Percentiles rank a stretch among this genome's conserved stretches.
These are phyloP conservation scores for Aeoliscus strigatus DNA, from an alignment of 2,797 vertebrate species.

Conservation along the genomic window DNA sequence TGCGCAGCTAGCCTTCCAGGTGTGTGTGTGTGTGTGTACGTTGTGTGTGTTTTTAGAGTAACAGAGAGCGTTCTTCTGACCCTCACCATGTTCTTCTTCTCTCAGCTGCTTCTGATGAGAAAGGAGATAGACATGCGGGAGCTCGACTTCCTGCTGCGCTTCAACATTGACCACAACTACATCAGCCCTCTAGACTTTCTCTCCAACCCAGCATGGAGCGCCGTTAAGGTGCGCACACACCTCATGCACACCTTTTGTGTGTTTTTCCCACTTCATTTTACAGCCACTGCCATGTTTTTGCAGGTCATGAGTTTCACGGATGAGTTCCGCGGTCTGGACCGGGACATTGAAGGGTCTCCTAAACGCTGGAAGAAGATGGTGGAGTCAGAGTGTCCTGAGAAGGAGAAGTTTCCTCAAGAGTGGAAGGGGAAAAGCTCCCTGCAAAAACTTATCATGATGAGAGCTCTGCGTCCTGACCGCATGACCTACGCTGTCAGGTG, in stretches of 20 bases:
- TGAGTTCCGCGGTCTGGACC: constrained; percentile 71
- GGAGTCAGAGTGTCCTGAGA: constrained; percentile 76
- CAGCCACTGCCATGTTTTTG: not conserved
- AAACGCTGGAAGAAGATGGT: constrained; percentile 76
- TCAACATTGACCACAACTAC: constrained; percentile 77
- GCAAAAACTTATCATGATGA: constrained; percentile 78
- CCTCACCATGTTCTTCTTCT: constrained; percentile 17
- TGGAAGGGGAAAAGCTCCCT: constrained; percentile 76
- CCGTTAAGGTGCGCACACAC: constrained; percentile 68
- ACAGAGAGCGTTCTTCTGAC: constrained; percentile 2
- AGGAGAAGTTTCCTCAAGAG: constrained; percentile 77
- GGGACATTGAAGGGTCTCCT: constrained; percentile 76
- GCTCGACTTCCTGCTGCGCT: constrained; percentile 80
- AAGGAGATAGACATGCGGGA: constrained; percentile 75
- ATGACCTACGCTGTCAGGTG: constrained; percentile 80
- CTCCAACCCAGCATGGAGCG: constrained; percentile 73
- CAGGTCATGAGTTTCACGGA: constrained; percentile 77
- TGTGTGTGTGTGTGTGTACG: constrained; percentile 31
- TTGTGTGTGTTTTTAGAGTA: constrained; percentile 8
- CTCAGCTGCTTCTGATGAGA: constrained; percentile 73
- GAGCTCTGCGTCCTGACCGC: constrained; percentile 71
- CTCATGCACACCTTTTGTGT: not conserved
- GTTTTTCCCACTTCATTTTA: not conserved
- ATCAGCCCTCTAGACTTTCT: constrained; percentile 76
- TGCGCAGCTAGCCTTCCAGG: constrained; percentile 76